Base-by-base conservation (phyloP, 2,113 vertebrate species). In the Hemiprocne comata region DNA sequence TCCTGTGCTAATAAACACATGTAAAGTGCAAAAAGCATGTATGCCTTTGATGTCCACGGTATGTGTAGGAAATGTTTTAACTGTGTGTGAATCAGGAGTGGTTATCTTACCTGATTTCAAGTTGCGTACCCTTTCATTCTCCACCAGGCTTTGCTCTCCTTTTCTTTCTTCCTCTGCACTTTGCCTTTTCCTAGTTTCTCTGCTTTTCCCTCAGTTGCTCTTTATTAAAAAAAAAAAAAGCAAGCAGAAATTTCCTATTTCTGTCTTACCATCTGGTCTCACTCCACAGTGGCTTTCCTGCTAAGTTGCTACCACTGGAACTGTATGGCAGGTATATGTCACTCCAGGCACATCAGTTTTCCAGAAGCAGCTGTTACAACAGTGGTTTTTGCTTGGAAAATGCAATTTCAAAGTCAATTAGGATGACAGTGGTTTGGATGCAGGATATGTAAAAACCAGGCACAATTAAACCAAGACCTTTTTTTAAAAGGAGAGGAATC, bases 201-300 rank as follows among this genome's bases (percentile, higher is more conserved):
- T 88, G 40, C 50, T 70, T 79, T 78, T 1, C 3, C 28, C 11
- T 34, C 25, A 54, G 64, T 86, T 93, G 33, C 70, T 90, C 20
- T 91, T 81, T 81, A 86, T 74, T 44, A 13, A 16, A 77, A 81
- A 82, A 85, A 16, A 73, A 81, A 82, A 85, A 81, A 81, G 9
- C 9, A 42, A 13, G 9, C 53, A 90, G 72, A 93, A 85, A 62
- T 28, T 91, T 95, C 76, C 65, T 93, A 77, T 93, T 93, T 95
- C 40, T 92, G 61, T 86, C 79, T 90, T 77, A 73, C 91, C 96
- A 96, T 94, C 88, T 94, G 90, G 72, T 93, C 44, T 87, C 60
- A 29, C 76, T 84, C 83, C 42, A 28, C 60, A 71, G 86, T 93
- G 88, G 57, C 44, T 89, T 94, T 94, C 57, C 48, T 72, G 44